Conservation (phyloP, 2,797 vertebrate species). For the Clangula hyemalis region DNA sequence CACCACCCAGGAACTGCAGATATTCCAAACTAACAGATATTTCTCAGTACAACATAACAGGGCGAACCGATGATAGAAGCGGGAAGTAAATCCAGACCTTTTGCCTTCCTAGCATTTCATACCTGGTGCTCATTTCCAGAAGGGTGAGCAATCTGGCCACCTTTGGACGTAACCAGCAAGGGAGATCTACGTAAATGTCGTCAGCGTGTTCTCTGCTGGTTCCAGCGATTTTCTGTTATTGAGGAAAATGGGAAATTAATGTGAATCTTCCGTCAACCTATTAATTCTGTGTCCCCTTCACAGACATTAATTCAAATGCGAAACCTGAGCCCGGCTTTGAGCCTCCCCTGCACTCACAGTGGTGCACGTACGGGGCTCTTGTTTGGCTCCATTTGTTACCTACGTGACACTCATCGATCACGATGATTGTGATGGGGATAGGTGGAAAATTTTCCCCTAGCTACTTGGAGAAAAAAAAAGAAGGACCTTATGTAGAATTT, state of each 20-base stretch:
- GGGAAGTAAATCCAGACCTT: background rate
- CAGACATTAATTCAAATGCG: background rate
- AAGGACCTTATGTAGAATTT: background rate
- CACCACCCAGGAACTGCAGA: background rate
- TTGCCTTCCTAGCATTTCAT: background rate
- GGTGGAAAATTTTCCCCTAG: conserved; percentile 3
- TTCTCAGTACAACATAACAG: background rate
- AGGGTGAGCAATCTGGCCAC: background rate
- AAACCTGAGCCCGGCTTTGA: conserved; percentile 22
- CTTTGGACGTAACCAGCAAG: background rate
- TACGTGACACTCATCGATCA: conserved; percentile 12
- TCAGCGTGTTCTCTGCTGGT: rapidly evolving
- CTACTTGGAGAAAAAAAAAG: background rate
- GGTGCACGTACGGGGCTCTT: background rate
- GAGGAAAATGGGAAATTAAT: conserved; percentile 25
- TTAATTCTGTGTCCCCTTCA: background rate
- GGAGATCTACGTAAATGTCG: rapidly evolving
- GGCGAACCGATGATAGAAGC: background rate
- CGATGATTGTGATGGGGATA: background rate
- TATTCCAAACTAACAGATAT: background rate
- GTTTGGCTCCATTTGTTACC: conserved; percentile 25
- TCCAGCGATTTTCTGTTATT: background rate
- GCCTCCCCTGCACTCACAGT: background rate
- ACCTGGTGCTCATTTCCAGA: background rate
- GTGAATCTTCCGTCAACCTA: background rate